A percentile compares a stretch with the other conserved stretches of the same genome.
Conservation (phyloP, 2,113 vertebrate genomes). For the Melanotaenia duboulayi region DNA sequence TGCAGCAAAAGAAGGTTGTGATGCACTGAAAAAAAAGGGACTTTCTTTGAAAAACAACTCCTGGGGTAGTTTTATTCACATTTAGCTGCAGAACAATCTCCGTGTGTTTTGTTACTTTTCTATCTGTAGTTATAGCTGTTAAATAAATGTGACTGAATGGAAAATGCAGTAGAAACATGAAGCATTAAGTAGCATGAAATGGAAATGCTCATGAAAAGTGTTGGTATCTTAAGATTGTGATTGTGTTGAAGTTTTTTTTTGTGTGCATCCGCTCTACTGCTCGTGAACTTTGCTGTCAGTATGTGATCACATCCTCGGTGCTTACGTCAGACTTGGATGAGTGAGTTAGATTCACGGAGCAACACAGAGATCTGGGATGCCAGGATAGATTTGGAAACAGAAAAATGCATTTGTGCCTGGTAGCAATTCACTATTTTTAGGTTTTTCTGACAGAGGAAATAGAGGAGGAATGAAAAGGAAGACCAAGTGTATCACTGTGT, state of each 20-base stretch:
- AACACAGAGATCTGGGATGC: constrained; percentile 36
- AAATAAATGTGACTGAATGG: neutral
- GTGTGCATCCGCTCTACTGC: neutral
- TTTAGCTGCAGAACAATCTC: neutral
- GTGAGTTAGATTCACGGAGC: constrained; percentile 8
- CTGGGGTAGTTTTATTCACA: neutral
- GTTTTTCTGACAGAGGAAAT: neutral
- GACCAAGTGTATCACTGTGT: neutral
- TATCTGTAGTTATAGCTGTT: neutral
- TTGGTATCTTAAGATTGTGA: neutral
- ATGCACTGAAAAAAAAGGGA: neutral
- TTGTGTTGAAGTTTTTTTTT: neutral
- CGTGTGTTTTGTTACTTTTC: neutral
- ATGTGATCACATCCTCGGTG: constrained; percentile 11
- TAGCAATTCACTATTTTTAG: constrained; percentile 36
- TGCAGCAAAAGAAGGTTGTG: neutral
- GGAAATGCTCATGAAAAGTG: neutral
- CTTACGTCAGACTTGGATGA: constrained; percentile 34
- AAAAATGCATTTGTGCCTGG: constrained; percentile 21
- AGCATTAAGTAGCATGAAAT: neutral
- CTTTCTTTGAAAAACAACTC: neutral
- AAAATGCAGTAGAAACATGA: neutral
- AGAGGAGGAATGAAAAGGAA: neutral
- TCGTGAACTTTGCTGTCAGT: constrained; percentile 19
- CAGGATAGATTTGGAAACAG: constrained; percentile 44